phyloP scores from a whole-genome alignment of 2,888 invertebrate genomes.

The Zaprionus bogoriensis region DNA sequence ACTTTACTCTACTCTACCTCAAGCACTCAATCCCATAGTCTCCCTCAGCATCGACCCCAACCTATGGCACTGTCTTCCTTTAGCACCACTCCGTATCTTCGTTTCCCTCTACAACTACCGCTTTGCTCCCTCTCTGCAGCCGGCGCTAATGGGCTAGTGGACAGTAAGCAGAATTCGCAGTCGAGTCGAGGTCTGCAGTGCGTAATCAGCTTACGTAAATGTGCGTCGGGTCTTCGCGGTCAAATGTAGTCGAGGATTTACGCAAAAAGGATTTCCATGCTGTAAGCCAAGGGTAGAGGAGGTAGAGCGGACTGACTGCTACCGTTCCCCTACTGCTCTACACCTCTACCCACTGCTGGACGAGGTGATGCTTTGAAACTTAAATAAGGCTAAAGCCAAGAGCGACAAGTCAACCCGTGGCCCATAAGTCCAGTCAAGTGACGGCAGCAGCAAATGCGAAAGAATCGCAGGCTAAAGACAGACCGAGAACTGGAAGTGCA shows the following conservation, averaged over 20 bases:
- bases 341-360: not conserved
- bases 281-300: slow-evolving; percentile 20
- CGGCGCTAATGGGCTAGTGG: slow-evolving; percentile 46
- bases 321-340: not conserved
- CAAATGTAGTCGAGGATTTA: slow-evolving; percentile 61
- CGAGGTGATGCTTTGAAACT: slow-evolving; percentile 17
- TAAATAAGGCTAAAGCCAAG: slow-evolving; percentile 11
- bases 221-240: slow-evolving; percentile 54
- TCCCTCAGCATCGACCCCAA: no score
- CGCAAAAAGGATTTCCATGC: slow-evolving; percentile 65
- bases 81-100: no score
- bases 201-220: slow-evolving; percentile 73
- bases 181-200: no score
- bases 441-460: not conserved
- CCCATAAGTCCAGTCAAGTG: slow-evolving; percentile 45
- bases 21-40: no score
- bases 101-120: not conserved
- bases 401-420: slow-evolving; percentile 42
- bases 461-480: not conserved
- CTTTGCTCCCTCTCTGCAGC: not conserved
- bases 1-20: no score
- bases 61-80: no score
- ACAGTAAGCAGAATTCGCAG: slow-evolving; percentile 32
- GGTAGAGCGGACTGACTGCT: no score
- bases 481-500: not conserved